Evolutionary conservation across 2,113 vertebrate species (phyloP).

Genomic region (Rattus rattus): DNA sequence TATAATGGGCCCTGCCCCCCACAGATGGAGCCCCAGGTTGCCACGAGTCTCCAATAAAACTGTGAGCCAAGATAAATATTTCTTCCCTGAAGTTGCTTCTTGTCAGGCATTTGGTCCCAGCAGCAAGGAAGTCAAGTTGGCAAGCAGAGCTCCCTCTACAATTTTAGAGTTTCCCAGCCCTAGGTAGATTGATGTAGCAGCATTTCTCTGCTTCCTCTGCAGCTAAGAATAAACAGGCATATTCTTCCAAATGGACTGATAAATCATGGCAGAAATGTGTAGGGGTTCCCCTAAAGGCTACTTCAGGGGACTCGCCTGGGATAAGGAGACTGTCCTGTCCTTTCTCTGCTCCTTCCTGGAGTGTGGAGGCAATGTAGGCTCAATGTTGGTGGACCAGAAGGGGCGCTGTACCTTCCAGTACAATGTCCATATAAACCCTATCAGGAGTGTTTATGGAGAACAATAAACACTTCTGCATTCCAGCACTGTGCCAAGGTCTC

Average conservation of each 20-base stretch:
- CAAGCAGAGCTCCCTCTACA: neutral
- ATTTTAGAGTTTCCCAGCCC: neutral
- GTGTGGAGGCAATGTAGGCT: neutral
- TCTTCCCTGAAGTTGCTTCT: neutral
- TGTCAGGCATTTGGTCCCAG: neutral
- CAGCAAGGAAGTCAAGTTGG: neutral
- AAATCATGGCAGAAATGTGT: neutral
- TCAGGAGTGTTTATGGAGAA: neutral
- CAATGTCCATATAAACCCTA: neutral
- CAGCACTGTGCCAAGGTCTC: neutral
- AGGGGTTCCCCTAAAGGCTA: neutral
- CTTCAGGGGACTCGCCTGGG: neutral
- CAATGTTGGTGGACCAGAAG: too few relatives aligned
- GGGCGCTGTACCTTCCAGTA: neutral
- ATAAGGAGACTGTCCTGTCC: neutral
- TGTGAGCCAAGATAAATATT: neutral
- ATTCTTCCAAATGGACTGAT: neutral
- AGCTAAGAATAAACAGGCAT: neutral
- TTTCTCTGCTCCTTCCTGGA: neutral
- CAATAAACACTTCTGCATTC: neutral
- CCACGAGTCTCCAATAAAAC: neutral
- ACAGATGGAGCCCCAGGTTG: neutral
- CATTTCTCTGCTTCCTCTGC: neutral
- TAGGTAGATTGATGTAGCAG: accelerated
- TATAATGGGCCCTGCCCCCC: neutral